Evolutionary conservation across 2,113 vertebrate species (phyloP).

Genomic region (Pipa parva): DNA sequence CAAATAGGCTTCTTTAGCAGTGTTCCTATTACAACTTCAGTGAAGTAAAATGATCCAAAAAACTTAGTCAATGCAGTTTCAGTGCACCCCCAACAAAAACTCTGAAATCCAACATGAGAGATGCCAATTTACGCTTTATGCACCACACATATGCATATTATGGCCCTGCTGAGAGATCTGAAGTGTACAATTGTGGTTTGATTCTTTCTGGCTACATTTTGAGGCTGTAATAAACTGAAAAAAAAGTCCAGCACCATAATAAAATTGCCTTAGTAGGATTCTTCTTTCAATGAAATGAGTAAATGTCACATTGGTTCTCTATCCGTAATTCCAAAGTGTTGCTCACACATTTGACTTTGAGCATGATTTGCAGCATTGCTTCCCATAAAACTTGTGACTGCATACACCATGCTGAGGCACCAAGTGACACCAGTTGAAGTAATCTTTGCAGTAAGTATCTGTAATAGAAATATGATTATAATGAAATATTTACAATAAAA

Average conservation of each 20-base stretch:
- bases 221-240: no score
- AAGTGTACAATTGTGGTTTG: neutral
- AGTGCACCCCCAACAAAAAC: neutral
- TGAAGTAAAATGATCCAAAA: constrained; percentile 28
- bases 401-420: constrained; percentile 78
- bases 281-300: no score
- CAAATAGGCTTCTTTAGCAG: constrained; percentile 4
- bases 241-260: no score
- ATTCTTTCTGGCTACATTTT: neutral
- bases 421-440: constrained; percentile 76
- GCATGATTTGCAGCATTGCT: constrained; percentile 80
- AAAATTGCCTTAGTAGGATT: no score
- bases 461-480: constrained; percentile 4
- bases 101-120: constrained; percentile 5
- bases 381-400: constrained; percentile 75
- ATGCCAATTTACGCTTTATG: neutral
- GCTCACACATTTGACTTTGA: constrained; percentile 70
- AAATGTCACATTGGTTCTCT: no score
- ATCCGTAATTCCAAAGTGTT: neutral
- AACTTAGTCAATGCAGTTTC: constrained; percentile 16
- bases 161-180: no score
- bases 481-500: no score
- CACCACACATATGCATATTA: neutral
- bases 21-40: neutral
- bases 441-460: constrained; percentile 55